Evolutionary conservation across 2,113 vertebrate species (phyloP).

Genomic region (Dipodomys stephensi): DNA sequence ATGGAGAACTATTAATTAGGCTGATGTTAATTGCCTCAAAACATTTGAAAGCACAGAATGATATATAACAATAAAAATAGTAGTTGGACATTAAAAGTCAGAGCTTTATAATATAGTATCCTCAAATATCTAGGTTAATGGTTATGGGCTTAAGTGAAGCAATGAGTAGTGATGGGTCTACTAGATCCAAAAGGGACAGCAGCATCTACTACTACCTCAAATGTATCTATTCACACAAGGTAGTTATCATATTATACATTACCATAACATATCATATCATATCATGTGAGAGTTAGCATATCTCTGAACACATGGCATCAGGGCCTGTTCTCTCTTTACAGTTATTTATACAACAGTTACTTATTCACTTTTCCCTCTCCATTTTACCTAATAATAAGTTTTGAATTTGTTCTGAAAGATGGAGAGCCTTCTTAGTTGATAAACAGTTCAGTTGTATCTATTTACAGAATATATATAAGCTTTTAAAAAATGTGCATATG

Average conservation of each 20-base stretch:
- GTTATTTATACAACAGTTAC: not conserved
- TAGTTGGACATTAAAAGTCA: constrained; percentile 8
- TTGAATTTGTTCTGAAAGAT: constrained; percentile 27
- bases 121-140: not conserved
- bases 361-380: not conserved
- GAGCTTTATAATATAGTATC: not conserved
- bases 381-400: not conserved
- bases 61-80: constrained; percentile 50
- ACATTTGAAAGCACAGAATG: constrained; percentile 20
- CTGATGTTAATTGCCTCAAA: not conserved
- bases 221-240: not conserved
- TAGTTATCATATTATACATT: too few relatives aligned
- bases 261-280: too few relatives aligned
- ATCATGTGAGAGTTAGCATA: too few relatives aligned
- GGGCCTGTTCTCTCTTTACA: not conserved
- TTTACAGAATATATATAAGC: not conserved
- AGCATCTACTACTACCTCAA: not conserved
- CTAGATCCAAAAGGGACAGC: not conserved
- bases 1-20: not conserved
- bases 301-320: too few relatives aligned
- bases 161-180: not conserved
- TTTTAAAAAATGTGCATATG: not conserved
- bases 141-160: constrained; percentile 18
- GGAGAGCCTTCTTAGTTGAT: not conserved
- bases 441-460: not conserved